phyloP scores from a whole-genome alignment of 2,113 vertebrate species.

The Corythornis madagascariensis region DNA sequence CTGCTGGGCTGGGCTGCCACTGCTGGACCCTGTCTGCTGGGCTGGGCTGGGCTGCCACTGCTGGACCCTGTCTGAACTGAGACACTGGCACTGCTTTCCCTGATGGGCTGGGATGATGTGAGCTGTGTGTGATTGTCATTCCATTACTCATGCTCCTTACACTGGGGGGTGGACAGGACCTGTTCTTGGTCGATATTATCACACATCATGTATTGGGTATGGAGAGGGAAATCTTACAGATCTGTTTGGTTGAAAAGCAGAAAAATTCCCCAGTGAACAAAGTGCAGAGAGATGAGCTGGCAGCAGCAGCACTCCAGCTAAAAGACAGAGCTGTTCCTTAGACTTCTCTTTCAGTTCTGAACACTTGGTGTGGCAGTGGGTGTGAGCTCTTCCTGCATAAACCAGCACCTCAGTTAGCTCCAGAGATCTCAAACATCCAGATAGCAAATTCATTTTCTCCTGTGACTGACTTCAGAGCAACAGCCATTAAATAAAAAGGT shows the following conservation, averaged over 20 bases:
- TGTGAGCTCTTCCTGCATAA: neutral
- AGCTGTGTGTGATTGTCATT: constrained; percentile 44
- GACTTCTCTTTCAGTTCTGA: neutral
- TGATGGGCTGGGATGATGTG: no score
- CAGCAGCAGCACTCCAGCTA: neutral
- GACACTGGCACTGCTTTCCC: no score
- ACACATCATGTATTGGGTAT: neutral
- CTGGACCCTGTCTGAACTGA: no score
- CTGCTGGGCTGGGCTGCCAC: no score
- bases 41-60: no score
- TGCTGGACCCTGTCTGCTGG: no score
- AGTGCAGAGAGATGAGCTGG: neutral
- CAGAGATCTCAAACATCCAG: neutral
- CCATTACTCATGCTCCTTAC: constrained; percentile 60
- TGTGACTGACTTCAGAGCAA: neutral
- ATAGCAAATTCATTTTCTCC: neutral
- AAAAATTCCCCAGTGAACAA: neutral
- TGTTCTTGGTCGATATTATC: neutral
- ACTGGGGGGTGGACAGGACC: neutral
- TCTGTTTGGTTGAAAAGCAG: neutral
- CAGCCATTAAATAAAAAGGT: neutral
- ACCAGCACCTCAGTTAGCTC: neutral
- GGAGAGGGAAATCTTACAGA: neutral
- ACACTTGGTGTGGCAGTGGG: neutral
- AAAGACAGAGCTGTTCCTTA: neutral